Conservation (phyloP, 2,888 invertebrate species). For the Drosophila merina region DNA sequence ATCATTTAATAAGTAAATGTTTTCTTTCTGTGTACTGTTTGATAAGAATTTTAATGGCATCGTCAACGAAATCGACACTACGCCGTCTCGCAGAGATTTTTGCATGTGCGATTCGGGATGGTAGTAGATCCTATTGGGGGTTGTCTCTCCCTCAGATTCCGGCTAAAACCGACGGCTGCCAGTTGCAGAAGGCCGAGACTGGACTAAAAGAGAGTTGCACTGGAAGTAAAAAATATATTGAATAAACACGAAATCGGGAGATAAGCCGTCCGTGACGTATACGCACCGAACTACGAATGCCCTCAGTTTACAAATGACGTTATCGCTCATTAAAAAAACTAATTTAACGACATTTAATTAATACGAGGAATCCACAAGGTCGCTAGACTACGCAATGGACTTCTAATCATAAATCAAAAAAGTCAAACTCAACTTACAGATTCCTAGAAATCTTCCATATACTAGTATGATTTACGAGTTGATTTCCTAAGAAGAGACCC, state of each 20-base stretch:
- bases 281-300: conserved; percentile 20
- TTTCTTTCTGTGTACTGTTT: conserved; percentile 13
- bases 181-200: conserved; percentile 56
- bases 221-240: neutral
- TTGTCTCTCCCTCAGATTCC: conserved; percentile 37
- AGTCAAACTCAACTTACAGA: too few relatives aligned
- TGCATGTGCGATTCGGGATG: conserved; percentile 16
- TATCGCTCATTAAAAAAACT: neutral
- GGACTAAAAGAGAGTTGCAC: conserved; percentile 1
- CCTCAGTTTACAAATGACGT: conserved; percentile 12
- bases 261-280: conserved; percentile 11
- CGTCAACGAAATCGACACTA: conserved; percentile 7
- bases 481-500: neutral
- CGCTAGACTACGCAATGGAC: too few relatives aligned
- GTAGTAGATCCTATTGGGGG: conserved; percentile 10
- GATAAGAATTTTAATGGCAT: conserved; percentile 42
- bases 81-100: conserved; percentile 15
- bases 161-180: conserved; percentile 62
- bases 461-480: too few relatives aligned
- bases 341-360: conserved; percentile 4
- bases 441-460: too few relatives aligned
- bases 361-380: neutral
- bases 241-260: neutral
- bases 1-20: neutral
- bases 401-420: too few relatives aligned